These are phyloP conservation scores for Yoshiicerus persimilis DNA, from an alignment of 1,140 invertebrate genomes.

Conservation along the genomic window DNA sequence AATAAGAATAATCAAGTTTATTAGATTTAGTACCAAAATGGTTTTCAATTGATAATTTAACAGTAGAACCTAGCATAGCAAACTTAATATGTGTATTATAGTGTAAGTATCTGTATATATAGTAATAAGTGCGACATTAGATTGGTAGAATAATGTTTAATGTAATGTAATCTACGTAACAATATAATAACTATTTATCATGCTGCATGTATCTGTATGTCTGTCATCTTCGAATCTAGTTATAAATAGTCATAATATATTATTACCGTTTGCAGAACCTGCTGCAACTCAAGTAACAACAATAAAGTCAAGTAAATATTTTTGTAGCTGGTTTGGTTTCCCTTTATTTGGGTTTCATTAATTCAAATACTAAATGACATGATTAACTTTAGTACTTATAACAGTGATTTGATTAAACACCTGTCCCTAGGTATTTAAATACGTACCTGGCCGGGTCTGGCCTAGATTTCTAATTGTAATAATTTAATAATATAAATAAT, in stretches of 20 bases:
- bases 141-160: neutral
- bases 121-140: neutral
- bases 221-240: neutral
- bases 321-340: too few relatives aligned
- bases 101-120: neutral
- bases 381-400: too few relatives aligned
- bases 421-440: too few relatives aligned
- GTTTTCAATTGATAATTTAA: too few relatives aligned
- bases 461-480: too few relatives aligned
- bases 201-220: neutral
- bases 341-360: too few relatives aligned
- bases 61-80: neutral
- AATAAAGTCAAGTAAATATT: neutral
- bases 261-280: neutral
- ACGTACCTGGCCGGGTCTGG: too few relatives aligned
- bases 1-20: too few relatives aligned
- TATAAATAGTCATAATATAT: neutral
- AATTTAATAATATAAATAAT: too few relatives aligned
- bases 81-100: neutral
- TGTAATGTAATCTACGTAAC: neutral
- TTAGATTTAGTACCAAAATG: too few relatives aligned
- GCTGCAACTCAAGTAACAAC: neutral
- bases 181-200: neutral
- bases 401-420: too few relatives aligned
- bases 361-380: too few relatives aligned